Percentiles rank a stretch among this genome's conserved stretches.
phyloP scores from a whole-genome alignment of 2,888 invertebrate genomes.

The Torymus aiolomorphi region DNA sequence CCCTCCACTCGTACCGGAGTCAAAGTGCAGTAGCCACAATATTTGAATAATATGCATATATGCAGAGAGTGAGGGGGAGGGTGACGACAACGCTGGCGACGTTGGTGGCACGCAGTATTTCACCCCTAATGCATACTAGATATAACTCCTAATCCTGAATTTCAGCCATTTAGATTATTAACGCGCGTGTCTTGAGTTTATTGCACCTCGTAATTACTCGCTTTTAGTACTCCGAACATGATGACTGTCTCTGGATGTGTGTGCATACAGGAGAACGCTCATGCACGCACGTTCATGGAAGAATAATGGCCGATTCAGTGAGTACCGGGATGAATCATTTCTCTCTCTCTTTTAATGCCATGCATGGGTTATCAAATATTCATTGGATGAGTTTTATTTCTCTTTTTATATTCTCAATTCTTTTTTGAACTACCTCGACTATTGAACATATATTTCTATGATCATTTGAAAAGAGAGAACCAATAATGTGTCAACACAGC shows the following conservation, averaged over 20 bases:
- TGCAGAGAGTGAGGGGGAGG: neutral
- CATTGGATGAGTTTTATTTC: too few relatives aligned
- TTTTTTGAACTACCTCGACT: too few relatives aligned
- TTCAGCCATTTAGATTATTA: constrained; percentile 54
- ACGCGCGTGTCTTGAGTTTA: constrained; percentile 52
- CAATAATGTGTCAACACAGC: too few relatives aligned
- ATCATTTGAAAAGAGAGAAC: too few relatives aligned
- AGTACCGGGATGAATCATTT: constrained; percentile 10
- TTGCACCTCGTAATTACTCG: constrained; percentile 54
- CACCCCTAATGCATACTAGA: constrained; percentile 41
- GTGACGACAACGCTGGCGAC: neutral
- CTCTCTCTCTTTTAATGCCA: constrained; percentile 1
- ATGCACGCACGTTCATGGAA: constrained; percentile 14
- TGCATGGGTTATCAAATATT: too few relatives aligned
- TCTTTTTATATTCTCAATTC: too few relatives aligned
- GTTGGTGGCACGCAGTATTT: constrained; percentile 44
- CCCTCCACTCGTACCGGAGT: neutral
- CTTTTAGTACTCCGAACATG: constrained; percentile 37
- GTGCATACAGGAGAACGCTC: too few relatives aligned
- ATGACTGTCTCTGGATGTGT: constrained; percentile 5
- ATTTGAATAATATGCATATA: constrained; percentile 55
- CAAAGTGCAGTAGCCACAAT: constrained; percentile 45
- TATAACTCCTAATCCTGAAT: constrained; percentile 50
- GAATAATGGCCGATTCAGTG: constrained; percentile 20
- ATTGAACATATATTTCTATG: too few relatives aligned